Evolutionary conservation across 2,797 vertebrate genomes (phyloP), one percentile per base, ranked within the genome.

Genomic region (Ptychobarbus kaznakovi): DNA sequence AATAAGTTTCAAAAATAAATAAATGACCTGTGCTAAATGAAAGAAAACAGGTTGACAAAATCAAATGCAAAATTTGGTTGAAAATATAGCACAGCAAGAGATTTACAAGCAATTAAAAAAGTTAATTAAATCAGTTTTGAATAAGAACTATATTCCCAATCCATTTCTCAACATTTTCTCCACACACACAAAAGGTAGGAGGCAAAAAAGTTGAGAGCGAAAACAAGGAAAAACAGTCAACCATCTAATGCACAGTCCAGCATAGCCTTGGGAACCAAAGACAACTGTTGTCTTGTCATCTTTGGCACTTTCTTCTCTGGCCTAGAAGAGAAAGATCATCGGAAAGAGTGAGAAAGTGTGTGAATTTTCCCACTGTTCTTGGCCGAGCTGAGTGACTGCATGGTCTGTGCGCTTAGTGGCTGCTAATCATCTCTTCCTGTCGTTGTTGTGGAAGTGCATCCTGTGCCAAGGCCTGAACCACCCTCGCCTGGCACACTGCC

Each of bases 381-480:
- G 87, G 87, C 87, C 38, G 56, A 66, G 51, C 56, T 44, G 58
- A 68, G 70, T 58, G 58, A 80, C 70, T 80, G 58, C 75, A 80
- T 77, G 72, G 66, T 53, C 77, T 46, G 79, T 77, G 82, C 42
- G 85, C 74, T 86, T 86, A 88, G 77, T 81, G 69, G 85, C 82
- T 82, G 81, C 85, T 88, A 88, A 88, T 88, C 79, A 46, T 66
- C 82, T 73, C 81, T 84, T 81, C 68, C 82, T 56, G 16, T 84
- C 58, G 80, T 81, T 80, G 78, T 72, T 84, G 82, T 84, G 87
- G 65, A 86, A 82, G 78, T 58, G 61, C 25, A 49, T 81, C 78
- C 44, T 58, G 66, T 88, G 87, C 85, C 81, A 88, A 61, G 73
- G 78, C 78, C 82, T 65, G 85, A 84, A 81, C 82, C 79, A 40